These are phyloP conservation scores for Chloroclystis v-ata DNA, from an alignment of 2,888 invertebrate species.

Conservation along the genomic window DNA sequence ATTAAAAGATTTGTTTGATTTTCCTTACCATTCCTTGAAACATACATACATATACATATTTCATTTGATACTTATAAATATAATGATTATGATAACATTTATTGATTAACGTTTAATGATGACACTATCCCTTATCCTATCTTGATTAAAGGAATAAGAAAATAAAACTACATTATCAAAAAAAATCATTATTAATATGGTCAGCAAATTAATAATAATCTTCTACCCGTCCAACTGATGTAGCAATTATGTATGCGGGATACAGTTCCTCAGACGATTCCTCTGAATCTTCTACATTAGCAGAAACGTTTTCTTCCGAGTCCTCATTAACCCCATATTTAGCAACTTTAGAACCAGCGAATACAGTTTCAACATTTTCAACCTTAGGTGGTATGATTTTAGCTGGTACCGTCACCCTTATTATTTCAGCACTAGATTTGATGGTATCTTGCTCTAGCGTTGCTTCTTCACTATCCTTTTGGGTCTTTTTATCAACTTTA, in stretches of 20 bases:
- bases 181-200: too few species aligned
- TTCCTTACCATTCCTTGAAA: too few species aligned
- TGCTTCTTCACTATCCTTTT: constrained; percentile 10
- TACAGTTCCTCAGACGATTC: constrained; percentile 23
- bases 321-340: constrained; percentile 41
- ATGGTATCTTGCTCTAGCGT: constrained; percentile 18
- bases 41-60: too few species aligned
- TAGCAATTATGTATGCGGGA: constrained; percentile 35
- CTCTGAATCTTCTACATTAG: constrained; percentile 9
- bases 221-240: constrained; percentile 30
- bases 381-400: constrained; percentile 13
- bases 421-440: constrained; percentile 17
- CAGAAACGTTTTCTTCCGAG: background rate
- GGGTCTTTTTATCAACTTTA: constrained; percentile 2
- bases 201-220: constrained; percentile 22
- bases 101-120: too few species aligned
- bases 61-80: too few species aligned
- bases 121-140: too few species aligned
- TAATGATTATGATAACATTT: too few species aligned
- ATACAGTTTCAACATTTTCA: constrained; percentile 52
- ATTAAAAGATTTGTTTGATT: too few species aligned
- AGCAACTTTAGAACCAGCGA: constrained; percentile 55
- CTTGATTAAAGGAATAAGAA: too few species aligned
- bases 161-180: too few species aligned
- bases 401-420: constrained; percentile 17